These are phyloP conservation scores for Serrognathus titanus DNA, from an alignment of 2,888 invertebrate species.

Conservation along the genomic window DNA sequence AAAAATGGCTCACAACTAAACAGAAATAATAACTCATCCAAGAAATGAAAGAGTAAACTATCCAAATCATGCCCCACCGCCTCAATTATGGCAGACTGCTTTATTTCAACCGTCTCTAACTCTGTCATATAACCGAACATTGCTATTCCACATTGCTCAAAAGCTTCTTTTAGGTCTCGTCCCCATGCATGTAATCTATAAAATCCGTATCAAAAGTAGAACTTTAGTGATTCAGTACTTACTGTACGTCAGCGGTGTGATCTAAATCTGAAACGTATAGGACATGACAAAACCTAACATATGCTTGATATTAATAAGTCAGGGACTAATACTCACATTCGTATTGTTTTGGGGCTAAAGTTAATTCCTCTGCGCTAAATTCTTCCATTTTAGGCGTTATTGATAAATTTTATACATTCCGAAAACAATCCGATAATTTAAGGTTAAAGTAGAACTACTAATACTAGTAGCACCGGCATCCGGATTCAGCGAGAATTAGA, in stretches of 20 bases:
- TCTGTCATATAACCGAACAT: slow-evolving; percentile 99
- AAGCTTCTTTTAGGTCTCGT: slow-evolving; percentile 77
- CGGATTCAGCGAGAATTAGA: no score
- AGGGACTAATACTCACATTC: slow-evolving; percentile 64
- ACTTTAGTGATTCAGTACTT: slow-evolving; percentile 51
- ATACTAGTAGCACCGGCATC: no score
- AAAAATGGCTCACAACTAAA: slow-evolving; percentile 91
- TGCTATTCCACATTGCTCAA: slow-evolving; percentile 90
- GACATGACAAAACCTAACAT: slow-evolving; percentile 10
- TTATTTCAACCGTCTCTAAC: slow-evolving; percentile 76
- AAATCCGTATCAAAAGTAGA: background rate
- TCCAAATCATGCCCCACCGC: slow-evolving; percentile 87
- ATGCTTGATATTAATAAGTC: slow-evolving; percentile 2
- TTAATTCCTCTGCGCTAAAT: slow-evolving; percentile 61
- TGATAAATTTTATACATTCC: no score
- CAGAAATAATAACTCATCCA: slow-evolving; percentile 90
- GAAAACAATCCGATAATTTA: no score
- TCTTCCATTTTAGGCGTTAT: slow-evolving; percentile 21
- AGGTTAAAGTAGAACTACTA: no score
- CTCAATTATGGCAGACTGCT: slow-evolving; percentile 74
- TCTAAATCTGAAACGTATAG: slow-evolving; percentile 74
- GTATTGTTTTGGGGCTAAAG: slow-evolving; percentile 67
- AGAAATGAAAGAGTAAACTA: slow-evolving; percentile 84
- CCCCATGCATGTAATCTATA: slow-evolving; percentile 91
- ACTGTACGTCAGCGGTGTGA: slow-evolving; percentile 99